Evolutionary conservation across 35 echinoderm and acorn worm genomes (phyloP).

Genomic region (Holothuria glaberrima): DNA sequence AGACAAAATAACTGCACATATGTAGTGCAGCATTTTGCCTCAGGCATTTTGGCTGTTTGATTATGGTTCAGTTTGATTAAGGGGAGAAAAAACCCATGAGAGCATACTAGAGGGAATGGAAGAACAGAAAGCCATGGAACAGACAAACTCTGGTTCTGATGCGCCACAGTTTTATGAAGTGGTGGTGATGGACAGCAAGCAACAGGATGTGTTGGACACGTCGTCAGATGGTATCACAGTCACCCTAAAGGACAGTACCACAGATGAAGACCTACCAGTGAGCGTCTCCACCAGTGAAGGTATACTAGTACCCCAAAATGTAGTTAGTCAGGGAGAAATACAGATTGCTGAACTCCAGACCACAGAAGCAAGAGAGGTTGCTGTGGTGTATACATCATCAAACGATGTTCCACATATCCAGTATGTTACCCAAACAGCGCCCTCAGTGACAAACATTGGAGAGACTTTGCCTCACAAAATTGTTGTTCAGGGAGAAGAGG

Average conservation of each 20-base stretch:
- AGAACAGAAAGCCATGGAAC: constrained; percentile 22
- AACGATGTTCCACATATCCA: constrained; percentile 15
- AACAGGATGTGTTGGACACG: constrained; percentile 28
- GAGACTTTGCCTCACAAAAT: constrained; percentile 26
- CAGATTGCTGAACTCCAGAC: constrained; percentile 46
- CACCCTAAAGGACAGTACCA: constrained; percentile 57
- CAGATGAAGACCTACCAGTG: constrained; percentile 44
- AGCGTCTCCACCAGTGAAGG: constrained; percentile 36
- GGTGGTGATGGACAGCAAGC: constrained; percentile 44
- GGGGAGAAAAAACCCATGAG: neutral
- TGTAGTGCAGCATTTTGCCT: neutral
- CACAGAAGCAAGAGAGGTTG: constrained; percentile 10
- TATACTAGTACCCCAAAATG: constrained; percentile 30
- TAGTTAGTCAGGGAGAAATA: constrained; percentile 38
- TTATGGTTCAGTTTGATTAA: neutral
- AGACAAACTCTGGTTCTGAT: neutral
- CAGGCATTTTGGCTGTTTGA: neutral
- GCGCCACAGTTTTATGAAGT: constrained; percentile 48
- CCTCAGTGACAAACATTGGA: neutral
- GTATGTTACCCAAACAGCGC: constrained; percentile 31
- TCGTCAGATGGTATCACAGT: constrained; percentile 47
- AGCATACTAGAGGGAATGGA: neutral
- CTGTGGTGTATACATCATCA: constrained; percentile 38
- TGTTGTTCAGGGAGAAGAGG: constrained; percentile 36
- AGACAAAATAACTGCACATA: neutral